Base-by-base conservation (phyloP, 2,888 invertebrate species). In the Meganola albula region DNA sequence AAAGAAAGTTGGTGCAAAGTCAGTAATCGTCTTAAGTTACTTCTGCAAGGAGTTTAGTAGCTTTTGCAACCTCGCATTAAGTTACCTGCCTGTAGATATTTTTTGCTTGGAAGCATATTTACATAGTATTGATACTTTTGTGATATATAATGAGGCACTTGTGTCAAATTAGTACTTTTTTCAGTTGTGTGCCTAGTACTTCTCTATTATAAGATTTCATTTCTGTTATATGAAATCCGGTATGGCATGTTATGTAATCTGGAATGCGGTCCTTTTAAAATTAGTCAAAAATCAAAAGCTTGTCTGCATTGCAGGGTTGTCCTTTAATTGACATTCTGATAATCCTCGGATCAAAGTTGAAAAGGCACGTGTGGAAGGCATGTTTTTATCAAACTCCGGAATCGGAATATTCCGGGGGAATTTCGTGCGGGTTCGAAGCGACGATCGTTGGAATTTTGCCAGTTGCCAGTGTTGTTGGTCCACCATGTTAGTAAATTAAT, bases 401-500 rank as follows among this genome's bases (percentile, higher is more conserved):
- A n/a, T n/a, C n/a, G n/a, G n/a, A n/a, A 61, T 65, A 62, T 70
- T 69, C 55, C 54, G 52, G 42, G 50, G 52, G 63, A 63, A 71
- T 69, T 60, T 58, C 51, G 58, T 52, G 33, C 44, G 57, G 54
- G 52, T 50, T 41, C 12, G 34, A 60, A 58, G 56, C 54, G 51
- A 56, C 40, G 56, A 54, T 56, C 54, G 58, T 57, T 77, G 78
- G 79, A 69, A 63, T 64, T 56, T 62, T 70, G 80, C 80, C 80
- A 79, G 64, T 58, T 58, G 53, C 57, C 57, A 58, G 59, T 68
- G 75, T 72, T 72, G 76, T 74, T 67, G 66, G 63, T 50, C 55
- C 41, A 65, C 61, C 65, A 69, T 71, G 72, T 71, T 69, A 70
- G 68, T 78, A 73, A 77, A 79, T 79, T 79, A 79, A 79, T 79